Percentiles rank a stretch among this genome's conserved stretches.
Evolutionary conservation across 2,797 vertebrate species (phyloP).

Genomic region (Garrulus glandarius): DNA sequence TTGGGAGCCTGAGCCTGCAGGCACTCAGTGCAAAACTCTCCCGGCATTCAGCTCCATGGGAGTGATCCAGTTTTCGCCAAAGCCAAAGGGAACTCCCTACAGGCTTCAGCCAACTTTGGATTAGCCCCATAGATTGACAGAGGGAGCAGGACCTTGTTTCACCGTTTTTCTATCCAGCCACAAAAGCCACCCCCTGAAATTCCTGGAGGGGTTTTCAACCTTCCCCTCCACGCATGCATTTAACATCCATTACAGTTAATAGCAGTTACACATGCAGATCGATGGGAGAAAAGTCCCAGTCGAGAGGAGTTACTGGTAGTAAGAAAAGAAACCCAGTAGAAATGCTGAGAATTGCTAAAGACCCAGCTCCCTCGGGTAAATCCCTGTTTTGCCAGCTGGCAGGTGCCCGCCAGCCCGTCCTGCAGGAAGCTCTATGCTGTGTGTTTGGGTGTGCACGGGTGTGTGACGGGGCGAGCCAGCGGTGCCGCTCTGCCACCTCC

Average conservation of each 20-base stretch:
- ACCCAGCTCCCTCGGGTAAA: background rate
- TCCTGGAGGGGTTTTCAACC: slow-evolving; percentile 12
- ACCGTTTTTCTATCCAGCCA: background rate
- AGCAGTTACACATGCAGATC: slow-evolving; percentile 61
- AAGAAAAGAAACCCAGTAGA: slow-evolving; percentile 58
- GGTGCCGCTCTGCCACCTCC: background rate
- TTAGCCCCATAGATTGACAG: background rate
- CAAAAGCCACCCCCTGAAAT: slow-evolving; percentile 40
- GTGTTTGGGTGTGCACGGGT: background rate
- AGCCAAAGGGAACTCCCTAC: background rate
- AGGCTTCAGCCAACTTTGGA: slow-evolving; percentile 7
- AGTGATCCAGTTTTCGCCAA: background rate
- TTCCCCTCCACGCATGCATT: slow-evolving; percentile 41
- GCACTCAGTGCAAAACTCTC: slow-evolving; percentile 30
- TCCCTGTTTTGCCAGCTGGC: background rate
- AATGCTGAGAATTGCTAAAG: slow-evolving; percentile 23
- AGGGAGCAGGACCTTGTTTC: background rate
- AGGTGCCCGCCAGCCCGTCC: background rate
- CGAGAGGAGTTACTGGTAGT: slow-evolving; percentile 5
- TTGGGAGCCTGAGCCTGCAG: slow-evolving; percentile 39
- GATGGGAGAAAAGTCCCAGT: slow-evolving; percentile 27
- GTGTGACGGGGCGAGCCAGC: background rate
- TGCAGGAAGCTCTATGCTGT: slow-evolving; percentile 47
- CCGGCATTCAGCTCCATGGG: background rate
- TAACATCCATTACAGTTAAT: slow-evolving; percentile 43